These are phyloP conservation scores for Sinocyclocheilus grahami DNA, from an alignment of 2,113 vertebrate species.

Conservation along the genomic window DNA sequence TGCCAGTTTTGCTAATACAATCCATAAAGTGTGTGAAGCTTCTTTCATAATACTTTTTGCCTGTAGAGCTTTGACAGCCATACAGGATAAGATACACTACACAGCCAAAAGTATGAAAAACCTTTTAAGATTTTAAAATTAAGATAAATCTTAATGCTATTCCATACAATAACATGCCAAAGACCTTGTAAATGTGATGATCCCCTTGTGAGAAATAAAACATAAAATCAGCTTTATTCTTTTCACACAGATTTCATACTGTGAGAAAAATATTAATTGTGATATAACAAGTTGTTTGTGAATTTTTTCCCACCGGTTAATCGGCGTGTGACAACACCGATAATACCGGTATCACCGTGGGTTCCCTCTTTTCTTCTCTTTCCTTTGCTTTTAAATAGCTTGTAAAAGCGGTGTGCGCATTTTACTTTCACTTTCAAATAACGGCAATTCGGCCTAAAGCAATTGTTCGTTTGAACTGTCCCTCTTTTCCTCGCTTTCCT, in stretches of 20 bases:
- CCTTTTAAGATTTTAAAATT: too few species aligned
- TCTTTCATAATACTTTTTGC: too few species aligned
- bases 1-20: neutral
- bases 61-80: neutral
- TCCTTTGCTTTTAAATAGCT: too few species aligned
- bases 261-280: neutral
- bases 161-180: neutral
- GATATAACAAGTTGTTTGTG: neutral
- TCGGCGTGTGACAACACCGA: too few species aligned
- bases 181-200: neutral
- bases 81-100: neutral
- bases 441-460: too few species aligned
- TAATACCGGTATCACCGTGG: too few species aligned
- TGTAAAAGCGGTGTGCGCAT: too few species aligned
- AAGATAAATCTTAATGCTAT: neutral
- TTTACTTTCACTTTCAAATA: too few species aligned
- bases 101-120: neutral
- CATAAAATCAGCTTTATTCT: neutral
- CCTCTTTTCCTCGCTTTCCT: too few species aligned
- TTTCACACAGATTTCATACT: neutral
- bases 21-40: neutral
- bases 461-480: too few species aligned
- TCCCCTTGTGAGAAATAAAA: neutral
- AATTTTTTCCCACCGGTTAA: too few species aligned
- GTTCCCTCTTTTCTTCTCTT: too few species aligned